A percentile compares a stretch with the other conserved stretches of the same genome.
Evolutionary conservation across 2,888 invertebrate genomes (phyloP).

Genomic region (Agrotis ipsilon): DNA sequence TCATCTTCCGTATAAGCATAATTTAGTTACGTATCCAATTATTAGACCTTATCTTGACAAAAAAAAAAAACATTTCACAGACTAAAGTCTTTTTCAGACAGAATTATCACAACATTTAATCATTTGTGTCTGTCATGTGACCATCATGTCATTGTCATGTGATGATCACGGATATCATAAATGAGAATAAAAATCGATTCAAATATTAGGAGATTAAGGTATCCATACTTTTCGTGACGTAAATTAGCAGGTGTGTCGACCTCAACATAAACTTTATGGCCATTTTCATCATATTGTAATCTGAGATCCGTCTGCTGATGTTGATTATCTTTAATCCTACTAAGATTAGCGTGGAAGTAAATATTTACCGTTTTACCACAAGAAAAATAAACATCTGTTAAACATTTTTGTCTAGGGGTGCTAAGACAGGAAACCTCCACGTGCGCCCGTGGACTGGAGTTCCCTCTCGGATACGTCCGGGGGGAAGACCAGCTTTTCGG

Average conservation of each 20-base stretch:
- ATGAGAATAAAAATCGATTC: background rate
- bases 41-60: no score
- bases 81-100: background rate
- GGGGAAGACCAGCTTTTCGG: no score
- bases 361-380: no score
- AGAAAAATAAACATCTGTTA: no score
- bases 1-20: no score
- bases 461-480: no score
- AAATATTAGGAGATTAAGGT: background rate
- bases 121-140: background rate
- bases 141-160: background rate
- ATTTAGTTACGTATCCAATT: no score
- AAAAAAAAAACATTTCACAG: no score
- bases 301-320: slow-evolving; percentile 16
- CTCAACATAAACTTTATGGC: slow-evolving; percentile 4
- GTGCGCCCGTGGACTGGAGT: no score
- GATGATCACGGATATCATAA: background rate
- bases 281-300: slow-evolving; percentile 16
- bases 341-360: background rate
- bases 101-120: background rate
- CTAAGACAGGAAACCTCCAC: no score
- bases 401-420: no score
- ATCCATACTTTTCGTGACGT: background rate
- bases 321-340: slow-evolving; percentile 23
- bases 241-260: background rate